Evolutionary conservation across 2,888 invertebrate species (phyloP).

Genomic region (Drosophila macrospina): DNA sequence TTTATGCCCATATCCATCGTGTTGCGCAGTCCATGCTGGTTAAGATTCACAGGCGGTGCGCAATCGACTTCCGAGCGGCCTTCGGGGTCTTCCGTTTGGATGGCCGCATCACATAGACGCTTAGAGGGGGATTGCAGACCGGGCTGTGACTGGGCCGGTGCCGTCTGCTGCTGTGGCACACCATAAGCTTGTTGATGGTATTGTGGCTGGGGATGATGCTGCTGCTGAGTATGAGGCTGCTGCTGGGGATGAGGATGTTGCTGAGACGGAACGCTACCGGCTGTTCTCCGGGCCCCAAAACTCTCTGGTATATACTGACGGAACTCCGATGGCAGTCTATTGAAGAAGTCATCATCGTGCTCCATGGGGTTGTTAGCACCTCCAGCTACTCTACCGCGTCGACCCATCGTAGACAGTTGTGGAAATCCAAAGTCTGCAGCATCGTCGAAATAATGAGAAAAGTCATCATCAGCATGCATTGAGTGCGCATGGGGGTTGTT

Average conservation of each 20-base stretch:
- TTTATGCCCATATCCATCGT: conserved; percentile 92
- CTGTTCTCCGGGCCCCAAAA: conserved; percentile 80
- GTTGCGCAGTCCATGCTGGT: conserved; percentile 90
- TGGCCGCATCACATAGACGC: conserved; percentile 85
- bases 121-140: conserved; percentile 78
- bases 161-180: conserved; percentile 44
- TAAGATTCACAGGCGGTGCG: conserved; percentile 83
- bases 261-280: conserved; percentile 31
- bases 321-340: conserved; percentile 85
- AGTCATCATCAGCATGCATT: conserved; percentile 75
- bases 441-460: conserved; percentile 79
- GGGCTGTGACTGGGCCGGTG: conserved; percentile 37
- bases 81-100: conserved; percentile 84
- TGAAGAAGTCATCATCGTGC: conserved; percentile 83
- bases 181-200: conserved; percentile 58
- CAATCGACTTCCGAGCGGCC: conserved; percentile 79
- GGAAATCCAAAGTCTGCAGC: conserved; percentile 84
- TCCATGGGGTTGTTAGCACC: conserved; percentile 62
- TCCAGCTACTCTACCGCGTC: conserved; percentile 72
- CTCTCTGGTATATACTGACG: conserved; percentile 84
- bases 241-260: conserved; percentile 36
- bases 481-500: conserved; percentile 52
- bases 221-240: conserved; percentile 30
- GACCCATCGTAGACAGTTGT: conserved; percentile 83
- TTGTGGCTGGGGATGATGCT: conserved; percentile 51